Percentiles rank a stretch among this genome's conserved stretches.
phyloP scores from a whole-genome alignment of 2,113 vertebrate species.

The Forbesichthys agassizii region DNA sequence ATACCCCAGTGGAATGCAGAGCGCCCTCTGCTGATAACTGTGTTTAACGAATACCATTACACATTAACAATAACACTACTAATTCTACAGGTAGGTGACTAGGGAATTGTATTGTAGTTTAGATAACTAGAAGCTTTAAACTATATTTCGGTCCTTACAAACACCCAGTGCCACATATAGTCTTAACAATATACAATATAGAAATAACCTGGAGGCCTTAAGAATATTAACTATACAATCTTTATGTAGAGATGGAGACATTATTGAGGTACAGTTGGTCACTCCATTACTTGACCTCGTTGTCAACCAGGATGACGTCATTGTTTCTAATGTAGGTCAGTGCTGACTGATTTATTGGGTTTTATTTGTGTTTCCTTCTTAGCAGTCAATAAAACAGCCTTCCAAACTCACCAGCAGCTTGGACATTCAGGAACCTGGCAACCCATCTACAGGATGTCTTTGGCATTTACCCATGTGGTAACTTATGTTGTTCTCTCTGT shows the following conservation, averaged over 20 bases:
- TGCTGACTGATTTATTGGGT: constrained; percentile 7
- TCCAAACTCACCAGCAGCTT: constrained; percentile 82
- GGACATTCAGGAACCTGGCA: constrained; percentile 84
- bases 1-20: no score
- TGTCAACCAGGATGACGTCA: neutral
- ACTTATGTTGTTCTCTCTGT: constrained; percentile 46
- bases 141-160: no score
- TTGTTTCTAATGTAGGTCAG: neutral
- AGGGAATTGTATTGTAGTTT: no score
- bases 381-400: constrained; percentile 84
- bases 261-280: constrained; percentile 79
- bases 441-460: constrained; percentile 87
- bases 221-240: constrained; percentile 87
- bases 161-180: no score
- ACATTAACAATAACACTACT: no score
- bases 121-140: no score
- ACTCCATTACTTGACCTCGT: neutral
- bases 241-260: constrained; percentile 88
- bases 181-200: constrained; percentile 50
- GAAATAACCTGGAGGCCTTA: constrained; percentile 87
- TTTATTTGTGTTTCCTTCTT: constrained; percentile 28
- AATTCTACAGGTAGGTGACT: no score
- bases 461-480: constrained; percentile 92
- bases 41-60: no score
- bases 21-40: no score